These are phyloP conservation scores for Corythornis madagascariensis DNA, from an alignment of 2,113 vertebrate genomes.

Conservation along the genomic window DNA sequence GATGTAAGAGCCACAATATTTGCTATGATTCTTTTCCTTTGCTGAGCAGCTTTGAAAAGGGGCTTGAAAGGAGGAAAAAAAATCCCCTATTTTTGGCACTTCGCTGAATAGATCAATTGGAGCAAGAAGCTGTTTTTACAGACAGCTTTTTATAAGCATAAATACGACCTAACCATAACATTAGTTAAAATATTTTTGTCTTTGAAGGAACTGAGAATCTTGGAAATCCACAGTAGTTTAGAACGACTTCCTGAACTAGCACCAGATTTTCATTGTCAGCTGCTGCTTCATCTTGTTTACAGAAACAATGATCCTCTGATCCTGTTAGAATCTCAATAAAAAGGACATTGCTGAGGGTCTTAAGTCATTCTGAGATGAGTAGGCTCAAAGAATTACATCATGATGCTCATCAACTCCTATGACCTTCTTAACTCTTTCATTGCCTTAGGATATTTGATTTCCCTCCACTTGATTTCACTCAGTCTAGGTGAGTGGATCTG, in stretches of 20 bases:
- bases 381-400: background rate
- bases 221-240: background rate
- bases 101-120: background rate
- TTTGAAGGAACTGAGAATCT: background rate
- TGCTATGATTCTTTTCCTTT: background rate
- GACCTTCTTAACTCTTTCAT: slow-evolving; percentile 34
- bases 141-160: background rate
- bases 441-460: slow-evolving; percentile 11
- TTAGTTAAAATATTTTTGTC: background rate
- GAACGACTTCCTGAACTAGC: background rate
- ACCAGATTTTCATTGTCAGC: background rate
- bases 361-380: background rate
- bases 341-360: background rate
- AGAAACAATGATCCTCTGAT: background rate
- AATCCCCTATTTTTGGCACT: background rate
- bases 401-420: background rate
- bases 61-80: background rate
- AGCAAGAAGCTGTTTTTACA: background rate
- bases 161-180: background rate
- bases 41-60: background rate
- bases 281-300: background rate
- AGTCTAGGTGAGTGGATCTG: slow-evolving; percentile 14
- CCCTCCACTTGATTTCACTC: background rate
- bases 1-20: background rate
- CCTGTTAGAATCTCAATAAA: background rate